Evolutionary conservation across 2,113 vertebrate genomes (phyloP), one percentile per base, ranked within the genome.

Genomic region (Vulpes vulpes): DNA sequence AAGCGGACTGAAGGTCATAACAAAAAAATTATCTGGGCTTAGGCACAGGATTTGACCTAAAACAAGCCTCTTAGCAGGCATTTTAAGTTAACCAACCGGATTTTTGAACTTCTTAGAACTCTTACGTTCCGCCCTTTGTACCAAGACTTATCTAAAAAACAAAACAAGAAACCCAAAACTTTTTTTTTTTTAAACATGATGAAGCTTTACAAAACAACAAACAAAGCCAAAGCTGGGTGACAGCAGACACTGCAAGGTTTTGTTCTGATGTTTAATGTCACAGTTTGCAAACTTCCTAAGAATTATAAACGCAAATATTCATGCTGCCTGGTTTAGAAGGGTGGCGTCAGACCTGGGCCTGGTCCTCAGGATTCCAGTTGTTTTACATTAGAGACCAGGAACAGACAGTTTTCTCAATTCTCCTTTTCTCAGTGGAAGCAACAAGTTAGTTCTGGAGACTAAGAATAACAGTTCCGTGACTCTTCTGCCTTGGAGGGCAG

Each of bases 241-340:
- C 81, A 85, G 89, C 64, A 82, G 85, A 95, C 43, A 1, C 20
- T 35, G 19, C 51, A 43, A 94, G 35, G 83, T 74, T 85, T 86
- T 82, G 93, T 96, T 97, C 71, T 87, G 79, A 79, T 86, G 96
- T 90, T 91, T 79, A 93, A 94, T 91, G 94, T 97, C 97, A 94
- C 0, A 0, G 30, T 88, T 62, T 86, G 60, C 81, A 97, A 92
- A 93, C 38, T 86, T 82, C 93, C 88, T 95, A 91, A 93, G 93
- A 96, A 95, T 96, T 93, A 91, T 22, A 84, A 92, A 89, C 62
- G 64, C 49, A 25, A 95, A 93, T 76, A 67, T 85, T 35, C 78
- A 11, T 57, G 84, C 90, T 17, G 27, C 91, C 80, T 96, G 79
- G 49, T 73, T 87, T 81, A 51, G 85, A 74, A 91, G 79, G 87